Evolutionary conservation across 2,113 vertebrate genomes (phyloP), one percentile per base, ranked within the genome.

Genomic region (Leptocoma aspasia): DNA sequence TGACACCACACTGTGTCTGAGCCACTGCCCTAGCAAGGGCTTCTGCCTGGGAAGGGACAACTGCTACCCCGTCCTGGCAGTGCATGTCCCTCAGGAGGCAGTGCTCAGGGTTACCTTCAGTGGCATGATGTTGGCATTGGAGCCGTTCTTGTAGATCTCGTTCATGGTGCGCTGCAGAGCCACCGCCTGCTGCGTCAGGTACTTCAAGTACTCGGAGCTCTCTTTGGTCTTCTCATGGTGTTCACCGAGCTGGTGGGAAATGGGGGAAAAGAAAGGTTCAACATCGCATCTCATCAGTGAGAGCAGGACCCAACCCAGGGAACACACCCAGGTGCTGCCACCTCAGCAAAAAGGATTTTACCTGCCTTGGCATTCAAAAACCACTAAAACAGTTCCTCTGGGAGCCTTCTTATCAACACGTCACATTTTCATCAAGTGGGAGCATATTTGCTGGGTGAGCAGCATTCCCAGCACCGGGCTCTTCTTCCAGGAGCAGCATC

Each of bases 141-240:
- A 99, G 96, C 99, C 99, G 0, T 99, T 99, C 97, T 99, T 99
- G 98, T 99, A 99, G 94, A 99, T 99, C 96, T 99, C 99, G 1
- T 99, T 99, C 99, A 99, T 99, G 89, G 99, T 99, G 97, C 99
- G 99, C 97, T 99, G 99, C 85, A 99, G 98, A 65, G 99, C 99
- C 3, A 99, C 99, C 1, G 99, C 99, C 87, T 99, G 99, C 97
- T 99, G 99, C 10, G 99, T 99, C 95, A 99, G 99, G 97, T 99
- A 99, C 97, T 99, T 99, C 97, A 99, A 97, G 97, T 99, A 99
- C 97, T 99, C 99, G 0, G 99, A 99, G 97, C 99, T 99, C 97
- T 99, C 99, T 98, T 98, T 99, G 84, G 99, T 99, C 98, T 99
- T 99, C 86, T 99, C 99, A 0, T 99, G 99, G 82, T 98, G 97